These are phyloP conservation scores for Trogon melanurus DNA, from an alignment of 2,113 vertebrate genomes.

Conservation along the genomic window DNA sequence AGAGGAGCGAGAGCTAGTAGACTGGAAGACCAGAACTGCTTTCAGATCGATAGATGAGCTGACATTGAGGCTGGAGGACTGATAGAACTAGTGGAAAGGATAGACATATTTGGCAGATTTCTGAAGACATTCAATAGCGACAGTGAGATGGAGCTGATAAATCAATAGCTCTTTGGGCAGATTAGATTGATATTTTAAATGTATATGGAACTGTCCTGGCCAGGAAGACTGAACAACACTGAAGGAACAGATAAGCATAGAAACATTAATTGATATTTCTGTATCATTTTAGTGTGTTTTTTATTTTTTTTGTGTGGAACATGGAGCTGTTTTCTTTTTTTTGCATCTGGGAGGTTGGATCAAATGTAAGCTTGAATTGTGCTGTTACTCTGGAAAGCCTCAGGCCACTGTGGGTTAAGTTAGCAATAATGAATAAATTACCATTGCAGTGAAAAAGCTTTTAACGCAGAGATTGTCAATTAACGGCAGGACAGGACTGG, in stretches of 20 bases:
- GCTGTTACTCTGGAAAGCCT: neutral
- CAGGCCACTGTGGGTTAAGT: neutral
- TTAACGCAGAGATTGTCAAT: neutral
- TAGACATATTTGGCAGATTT: conserved; percentile 57
- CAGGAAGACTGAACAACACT: conserved; percentile 16
- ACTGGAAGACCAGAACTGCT: conserved; percentile 56
- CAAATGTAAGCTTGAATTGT: neutral
- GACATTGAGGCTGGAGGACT: conserved; percentile 53
- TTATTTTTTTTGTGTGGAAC: too few relatives aligned
- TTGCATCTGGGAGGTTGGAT: neutral
- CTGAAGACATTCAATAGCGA: conserved; percentile 56
- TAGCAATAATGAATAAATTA: neutral
- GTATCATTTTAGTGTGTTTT: neutral
- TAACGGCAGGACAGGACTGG: neutral
- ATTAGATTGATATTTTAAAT: conserved; percentile 70
- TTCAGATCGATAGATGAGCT: conserved; percentile 66
- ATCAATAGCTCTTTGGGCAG: conserved; percentile 61
- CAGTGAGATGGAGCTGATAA: conserved; percentile 51
- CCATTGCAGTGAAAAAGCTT: neutral
- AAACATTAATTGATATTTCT: conserved; percentile 36
- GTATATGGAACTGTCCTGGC: conserved; percentile 30
- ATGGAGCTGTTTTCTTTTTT: neutral
- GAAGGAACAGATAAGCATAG: conserved; percentile 31
- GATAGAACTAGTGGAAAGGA: conserved; percentile 42
- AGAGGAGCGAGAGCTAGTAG: conserved; percentile 19